Conservation (phyloP, 2,888 invertebrate species). For the Trichopria drosophilae region DNA sequence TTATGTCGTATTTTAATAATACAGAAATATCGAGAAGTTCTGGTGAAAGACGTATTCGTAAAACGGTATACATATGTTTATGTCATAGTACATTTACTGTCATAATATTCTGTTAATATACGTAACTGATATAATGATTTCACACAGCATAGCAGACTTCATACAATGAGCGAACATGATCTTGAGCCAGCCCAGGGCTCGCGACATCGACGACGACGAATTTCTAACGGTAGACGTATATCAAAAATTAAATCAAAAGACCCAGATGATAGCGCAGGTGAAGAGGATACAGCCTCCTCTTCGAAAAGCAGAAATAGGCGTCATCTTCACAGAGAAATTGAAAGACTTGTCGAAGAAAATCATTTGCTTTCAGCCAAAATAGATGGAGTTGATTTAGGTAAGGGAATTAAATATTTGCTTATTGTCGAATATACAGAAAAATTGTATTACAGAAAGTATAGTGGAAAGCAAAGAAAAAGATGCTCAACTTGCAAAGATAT, state of each 20-base stretch:
- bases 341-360: constrained; percentile 40
- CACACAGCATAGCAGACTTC: constrained; percentile 35
- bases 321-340: constrained; percentile 39
- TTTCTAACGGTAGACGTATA: constrained; percentile 33
- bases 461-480: constrained; percentile 42
- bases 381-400: constrained; percentile 37
- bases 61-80: no score
- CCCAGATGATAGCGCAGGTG: constrained; percentile 15
- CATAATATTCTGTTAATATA: no score
- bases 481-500: constrained; percentile 37
- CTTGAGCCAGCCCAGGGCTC: constrained; percentile 39
- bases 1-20: no score
- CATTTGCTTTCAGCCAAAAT: constrained; percentile 32
- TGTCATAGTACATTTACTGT: no score
- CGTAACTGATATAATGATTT: no score
- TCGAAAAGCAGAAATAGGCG: constrained; percentile 38
- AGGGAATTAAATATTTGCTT: constrained; percentile 12
- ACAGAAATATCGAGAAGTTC: no score
- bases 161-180: constrained; percentile 31
- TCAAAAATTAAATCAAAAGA: constrained; percentile 31
- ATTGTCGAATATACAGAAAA: not conserved
- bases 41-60: no score
- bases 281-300: constrained; percentile 29
- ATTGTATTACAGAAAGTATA: constrained; percentile 31
- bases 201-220: constrained; percentile 41